A percentile compares a stretch with the other conserved stretches of the same genome.
Conservation (phyloP, 2,888 invertebrate genomes). For the Asteroscopus sphinx region DNA sequence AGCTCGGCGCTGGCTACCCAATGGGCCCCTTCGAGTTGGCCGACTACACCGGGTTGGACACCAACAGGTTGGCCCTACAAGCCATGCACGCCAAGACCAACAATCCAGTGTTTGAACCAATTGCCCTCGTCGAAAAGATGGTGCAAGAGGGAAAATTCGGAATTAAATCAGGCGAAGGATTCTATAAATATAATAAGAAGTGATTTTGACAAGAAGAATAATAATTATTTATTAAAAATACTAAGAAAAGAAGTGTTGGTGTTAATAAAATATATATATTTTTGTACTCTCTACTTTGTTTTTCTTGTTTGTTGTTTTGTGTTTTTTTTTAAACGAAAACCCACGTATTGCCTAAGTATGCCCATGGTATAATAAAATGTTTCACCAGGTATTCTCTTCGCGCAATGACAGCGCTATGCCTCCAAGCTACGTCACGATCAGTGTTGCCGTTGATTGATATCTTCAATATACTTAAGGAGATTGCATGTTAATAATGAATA, state of each 20-base stretch:
- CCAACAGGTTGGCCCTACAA: constrained; percentile 92
- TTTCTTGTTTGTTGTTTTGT: too few relatives aligned
- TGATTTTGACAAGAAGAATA: too few relatives aligned
- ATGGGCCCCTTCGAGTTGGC: constrained; percentile 94
- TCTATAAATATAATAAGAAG: constrained; percentile 68
- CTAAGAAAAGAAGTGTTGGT: background rate
- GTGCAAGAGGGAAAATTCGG: constrained; percentile 95
- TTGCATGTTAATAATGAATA: too few relatives aligned
- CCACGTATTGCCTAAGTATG: too few relatives aligned
- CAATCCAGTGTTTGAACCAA: constrained; percentile 62
- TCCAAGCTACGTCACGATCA: too few relatives aligned
- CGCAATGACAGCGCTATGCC: too few relatives aligned
- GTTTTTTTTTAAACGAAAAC: too few relatives aligned
- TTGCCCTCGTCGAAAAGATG: constrained; percentile 90
- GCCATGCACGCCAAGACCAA: constrained; percentile 92
- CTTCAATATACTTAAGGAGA: too few relatives aligned
- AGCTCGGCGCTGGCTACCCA: constrained; percentile 96
- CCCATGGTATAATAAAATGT: too few relatives aligned
- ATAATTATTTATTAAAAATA: background rate
- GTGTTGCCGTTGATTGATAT: too few relatives aligned
- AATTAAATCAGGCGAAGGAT: constrained; percentile 95
- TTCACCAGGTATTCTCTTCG: too few relatives aligned
- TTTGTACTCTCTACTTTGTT: background rate
- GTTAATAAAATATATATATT: constrained; percentile 8
- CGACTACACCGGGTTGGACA: constrained; percentile 95